Conservation (phyloP, 1,140 invertebrate genomes). For the Lordiphosa mommai region DNA sequence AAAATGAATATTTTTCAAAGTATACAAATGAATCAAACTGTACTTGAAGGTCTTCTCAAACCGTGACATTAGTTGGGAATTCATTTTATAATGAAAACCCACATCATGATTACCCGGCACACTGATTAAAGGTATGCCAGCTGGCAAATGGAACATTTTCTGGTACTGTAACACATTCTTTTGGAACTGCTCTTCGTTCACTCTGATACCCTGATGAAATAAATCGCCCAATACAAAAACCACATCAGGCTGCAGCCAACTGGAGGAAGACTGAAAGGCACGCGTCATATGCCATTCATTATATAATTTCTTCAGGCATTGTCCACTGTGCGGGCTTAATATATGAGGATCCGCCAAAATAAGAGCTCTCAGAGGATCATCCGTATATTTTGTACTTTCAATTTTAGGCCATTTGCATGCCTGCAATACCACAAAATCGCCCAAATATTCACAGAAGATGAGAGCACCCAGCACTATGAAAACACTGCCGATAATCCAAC, state of each 20-base stretch:
- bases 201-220: conserved; percentile 97
- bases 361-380: conserved; percentile 82
- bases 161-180: conserved; percentile 90
- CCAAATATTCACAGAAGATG: conserved; percentile 61
- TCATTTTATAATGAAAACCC: conserved; percentile 97
- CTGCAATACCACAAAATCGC: conserved; percentile 52
- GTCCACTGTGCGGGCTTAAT: conserved; percentile 90
- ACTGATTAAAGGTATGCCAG: conserved; percentile 86
- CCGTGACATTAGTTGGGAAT: conserved; percentile 87
- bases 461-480: conserved; percentile 53
- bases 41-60: conserved; percentile 89
- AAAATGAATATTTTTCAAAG: conserved; percentile 90
- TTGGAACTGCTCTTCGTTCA: conserved; percentile 87
- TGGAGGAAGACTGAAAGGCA: conserved; percentile 93
- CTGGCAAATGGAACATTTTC: conserved; percentile 88
- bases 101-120: conserved; percentile 98
- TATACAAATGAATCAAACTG: conserved; percentile 86
- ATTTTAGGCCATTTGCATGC: conserved; percentile 67
- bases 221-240: conserved; percentile 97
- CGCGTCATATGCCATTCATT: conserved; percentile 99
- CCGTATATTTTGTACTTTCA: conserved; percentile 47
- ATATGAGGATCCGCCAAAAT: conserved; percentile 96
- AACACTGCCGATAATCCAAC: conserved; percentile 51
- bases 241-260: conserved; percentile 90
- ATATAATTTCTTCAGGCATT: conserved; percentile 97